Base-by-base conservation (phyloP, 2,888 invertebrate species). In the Ophioninae sp. region DNA sequence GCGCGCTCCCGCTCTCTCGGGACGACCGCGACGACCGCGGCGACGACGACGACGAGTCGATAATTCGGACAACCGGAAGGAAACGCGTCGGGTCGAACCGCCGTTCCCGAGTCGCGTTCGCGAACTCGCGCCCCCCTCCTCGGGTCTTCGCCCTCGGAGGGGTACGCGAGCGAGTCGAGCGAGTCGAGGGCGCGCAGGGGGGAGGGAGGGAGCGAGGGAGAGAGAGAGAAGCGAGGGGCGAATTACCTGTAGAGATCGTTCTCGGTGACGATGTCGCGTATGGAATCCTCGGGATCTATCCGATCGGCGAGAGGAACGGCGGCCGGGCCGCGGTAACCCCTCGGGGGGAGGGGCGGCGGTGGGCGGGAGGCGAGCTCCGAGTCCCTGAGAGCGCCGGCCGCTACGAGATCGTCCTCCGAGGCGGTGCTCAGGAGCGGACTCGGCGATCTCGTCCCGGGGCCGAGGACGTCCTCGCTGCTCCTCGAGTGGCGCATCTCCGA, bases 251-350 rank as follows among this genome's bases (percentile, higher is more conserved):
- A 95, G 88, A 95, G 94, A 90, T 95, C 95, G 89, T 95, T 95
- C 89, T 95, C 95, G 8, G 94, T 94, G 82, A 95, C 94, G 88
- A 95, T 95, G 89, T 95, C 95, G 76, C 95, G 93, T 85, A 95
- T 95, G 85, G 95, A 95, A 87, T 95, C 95, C 89, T 95, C 95
- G n/a, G 95, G 95, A 90, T 95, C 95, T 74, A 95, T 93, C 85
- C 94, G 92, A 88, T 95, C 95, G 17, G 90, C 88, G 10, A 87
- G 86, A 0, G 90, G 85, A 10, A 88, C 89, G 30, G 30, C 30
- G 2, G 3, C 30, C 0, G 90, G 88, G 7, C 89, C 86, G 56
- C 90, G 90, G 20, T 89, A 87, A 21, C 89, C 86, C 65, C 90
- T 87, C 7, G 90, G 88, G 3, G 88, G 88, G 57, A 89, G 82